Percentiles rank a stretch among this genome's conserved stretches.
phyloP scores from a whole-genome alignment of 2,797 vertebrate species.

The Sus cebifrons region DNA sequence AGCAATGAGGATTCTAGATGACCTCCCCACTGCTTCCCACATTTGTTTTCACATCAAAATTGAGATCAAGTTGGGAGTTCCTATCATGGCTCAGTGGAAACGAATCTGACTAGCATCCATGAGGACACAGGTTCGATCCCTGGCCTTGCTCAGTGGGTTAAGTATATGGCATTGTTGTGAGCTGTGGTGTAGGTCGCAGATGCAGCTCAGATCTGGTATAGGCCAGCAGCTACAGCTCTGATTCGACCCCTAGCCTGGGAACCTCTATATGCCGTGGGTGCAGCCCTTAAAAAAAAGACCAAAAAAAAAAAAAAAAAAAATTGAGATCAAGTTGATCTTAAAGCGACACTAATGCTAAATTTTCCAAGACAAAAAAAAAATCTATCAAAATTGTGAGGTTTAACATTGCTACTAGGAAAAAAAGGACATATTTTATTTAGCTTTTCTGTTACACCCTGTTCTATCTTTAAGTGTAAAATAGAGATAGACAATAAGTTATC shows the following conservation, averaged over 20 bases:
- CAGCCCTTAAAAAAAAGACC: too few relatives aligned
- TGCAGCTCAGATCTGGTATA: too few relatives aligned
- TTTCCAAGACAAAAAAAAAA: conserved; percentile 10
- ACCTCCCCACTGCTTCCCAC: neutral
- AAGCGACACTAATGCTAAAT: neutral
- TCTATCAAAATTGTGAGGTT: conserved; percentile 16
- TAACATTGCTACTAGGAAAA: conserved; percentile 32
- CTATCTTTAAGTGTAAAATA: conserved; percentile 57
- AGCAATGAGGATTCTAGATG: neutral
- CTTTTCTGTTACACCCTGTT: conserved; percentile 75
- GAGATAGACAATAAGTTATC: conserved; percentile 44
- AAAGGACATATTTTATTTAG: neutral
- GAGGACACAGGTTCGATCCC: too few relatives aligned
- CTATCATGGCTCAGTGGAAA: too few relatives aligned
- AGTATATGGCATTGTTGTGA: too few relatives aligned
- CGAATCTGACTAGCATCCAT: too few relatives aligned
- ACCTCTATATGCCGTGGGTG: too few relatives aligned
- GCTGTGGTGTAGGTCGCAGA: too few relatives aligned
- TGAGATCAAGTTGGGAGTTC: neutral
- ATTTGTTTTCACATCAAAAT: conserved; percentile 35
- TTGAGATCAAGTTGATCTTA: conserved; percentile 19
- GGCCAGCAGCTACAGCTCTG: too few relatives aligned
- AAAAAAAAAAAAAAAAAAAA: neutral
- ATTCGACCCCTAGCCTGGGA: too few relatives aligned
- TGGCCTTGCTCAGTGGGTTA: too few relatives aligned